Percentiles rank a stretch among this genome's conserved stretches.
These are phyloP conservation scores for Hypomecis punctinalis DNA, from an alignment of 2,888 invertebrate genomes.

Conservation along the genomic window DNA sequence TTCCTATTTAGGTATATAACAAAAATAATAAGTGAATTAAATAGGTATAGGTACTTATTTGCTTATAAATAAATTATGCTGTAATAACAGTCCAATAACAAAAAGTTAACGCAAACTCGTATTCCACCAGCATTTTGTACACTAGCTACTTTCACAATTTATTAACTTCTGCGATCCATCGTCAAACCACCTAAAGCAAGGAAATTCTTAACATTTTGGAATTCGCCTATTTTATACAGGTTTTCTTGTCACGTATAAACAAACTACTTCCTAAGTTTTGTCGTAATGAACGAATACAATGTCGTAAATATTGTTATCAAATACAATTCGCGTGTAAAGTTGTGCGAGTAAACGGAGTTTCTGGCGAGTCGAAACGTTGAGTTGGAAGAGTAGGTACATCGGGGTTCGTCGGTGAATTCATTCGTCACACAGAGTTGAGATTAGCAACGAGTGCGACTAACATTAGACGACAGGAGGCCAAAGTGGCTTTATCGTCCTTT, in stretches of 20 bases:
- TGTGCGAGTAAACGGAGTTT: conserved; percentile 37
- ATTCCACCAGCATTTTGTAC: conserved; percentile 33
- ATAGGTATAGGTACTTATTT: conserved; percentile 57
- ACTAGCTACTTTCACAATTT: conserved; percentile 29
- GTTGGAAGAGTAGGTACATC: background rate
- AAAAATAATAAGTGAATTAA: conserved; percentile 55
- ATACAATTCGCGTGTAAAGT: conserved; percentile 43
- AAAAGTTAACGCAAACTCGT: conserved; percentile 46
- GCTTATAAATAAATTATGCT: conserved; percentile 73
- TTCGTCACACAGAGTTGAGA: conserved; percentile 33
- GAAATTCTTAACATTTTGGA: conserved; percentile 36
- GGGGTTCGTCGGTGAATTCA: conserved; percentile 22
- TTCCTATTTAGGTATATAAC: conserved; percentile 58
- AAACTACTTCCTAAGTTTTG: conserved; percentile 39
- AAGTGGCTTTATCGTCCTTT: conserved; percentile 58
- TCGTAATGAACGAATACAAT: conserved; percentile 38
- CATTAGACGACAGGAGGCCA: conserved; percentile 30
- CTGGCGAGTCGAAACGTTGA: conserved; percentile 26
- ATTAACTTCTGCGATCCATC: conserved; percentile 26
- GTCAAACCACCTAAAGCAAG: conserved; percentile 39
- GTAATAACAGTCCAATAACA: conserved; percentile 59
- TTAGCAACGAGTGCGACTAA: conserved; percentile 21
- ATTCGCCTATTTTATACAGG: conserved; percentile 38
- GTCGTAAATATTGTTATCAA: conserved; percentile 42
- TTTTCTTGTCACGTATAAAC: conserved; percentile 39